Conservation (phyloP, 2,888 invertebrate genomes). For the Noctua comes region DNA sequence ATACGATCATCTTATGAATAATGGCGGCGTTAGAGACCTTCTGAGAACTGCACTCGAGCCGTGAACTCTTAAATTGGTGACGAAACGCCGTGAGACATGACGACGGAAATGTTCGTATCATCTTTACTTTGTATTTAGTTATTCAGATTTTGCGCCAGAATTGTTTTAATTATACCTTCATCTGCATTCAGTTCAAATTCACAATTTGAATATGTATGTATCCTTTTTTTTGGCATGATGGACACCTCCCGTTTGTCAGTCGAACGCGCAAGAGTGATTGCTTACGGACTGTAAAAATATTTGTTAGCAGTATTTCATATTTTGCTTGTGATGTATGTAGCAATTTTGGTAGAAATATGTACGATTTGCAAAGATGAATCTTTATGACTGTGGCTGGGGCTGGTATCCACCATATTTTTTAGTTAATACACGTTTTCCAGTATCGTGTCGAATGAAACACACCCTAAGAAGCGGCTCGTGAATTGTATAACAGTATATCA, state of each 20-base stretch:
- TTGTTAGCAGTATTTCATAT: slow-evolving; percentile 55
- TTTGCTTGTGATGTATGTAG: slow-evolving; percentile 52
- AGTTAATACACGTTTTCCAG: neutral
- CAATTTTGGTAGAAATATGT: slow-evolving; percentile 53
- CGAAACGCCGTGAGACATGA: slow-evolving; percentile 62
- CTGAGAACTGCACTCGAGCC: slow-evolving; percentile 78
- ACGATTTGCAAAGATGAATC: slow-evolving; percentile 30
- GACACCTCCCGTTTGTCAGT: slow-evolving; percentile 49
- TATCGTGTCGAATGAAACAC: neutral
- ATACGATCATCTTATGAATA: slow-evolving; percentile 85
- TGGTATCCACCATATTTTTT: slow-evolving; percentile 3
- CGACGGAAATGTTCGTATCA: slow-evolving; percentile 39
- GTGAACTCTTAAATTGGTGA: slow-evolving; percentile 69
- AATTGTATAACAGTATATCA: slow-evolving; percentile 65
- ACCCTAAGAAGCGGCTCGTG: slow-evolving; percentile 11
- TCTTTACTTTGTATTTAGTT: slow-evolving; percentile 31
- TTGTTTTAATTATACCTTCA: slow-evolving; percentile 28
- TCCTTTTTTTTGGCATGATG: slow-evolving; percentile 38
- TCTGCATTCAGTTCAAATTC: slow-evolving; percentile 36
- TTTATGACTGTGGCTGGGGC: slow-evolving; percentile 32
- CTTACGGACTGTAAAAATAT: slow-evolving; percentile 56
- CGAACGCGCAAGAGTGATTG: slow-evolving; percentile 55
- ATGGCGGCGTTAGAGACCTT: slow-evolving; percentile 80
- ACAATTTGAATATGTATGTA: slow-evolving; percentile 47
- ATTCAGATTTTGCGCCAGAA: slow-evolving; percentile 7